Evolutionary conservation across 2,888 invertebrate genomes (phyloP), one percentile per base, ranked within the genome.

Genomic region (Cryptocephalus primarius): DNA sequence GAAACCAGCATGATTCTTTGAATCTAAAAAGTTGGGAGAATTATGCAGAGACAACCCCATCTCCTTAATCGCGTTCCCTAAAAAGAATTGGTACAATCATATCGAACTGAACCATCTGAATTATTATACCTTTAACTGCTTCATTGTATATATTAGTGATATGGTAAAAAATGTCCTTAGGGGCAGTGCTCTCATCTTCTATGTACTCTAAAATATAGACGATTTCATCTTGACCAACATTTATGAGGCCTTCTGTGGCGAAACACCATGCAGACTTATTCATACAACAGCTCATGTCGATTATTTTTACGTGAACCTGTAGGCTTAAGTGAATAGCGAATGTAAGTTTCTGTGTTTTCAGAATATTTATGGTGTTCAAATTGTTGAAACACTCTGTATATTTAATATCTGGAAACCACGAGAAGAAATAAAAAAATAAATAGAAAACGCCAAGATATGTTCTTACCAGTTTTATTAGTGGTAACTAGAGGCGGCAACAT

Each of bases 221-320:
- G 13, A 91, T 72, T 70, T 90, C 90, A 63, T 89, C 88, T 63
- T 88, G 89, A 2, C 87, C 88, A 12, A 88, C 87, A 48, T 82
- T 80, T 48, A 82, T 80, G 66, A 90, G 72, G 10, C 90, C 90
- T 55, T 77, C 75, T 0, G 87, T 85, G 14, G 83, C 79, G 58
- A 88, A 82, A 64, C 85, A 85, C 79, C 89, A 87, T 49, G 82
- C 82, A 50, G 74, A 74, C 56, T 78, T 79, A 60, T 83, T 82
- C 51, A 85, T 78, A 63, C 60, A 60, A 44, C 59, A 59, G 43
- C 44, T 56, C 60, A 60, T 76, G 63, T 80, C 79, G 39, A 85
- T 74, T 55, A 87, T 79, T 71, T 85, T 86, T 10, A 86, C 81
- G 53, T 78, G 76, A 9, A 88, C 82, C 62, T 77, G 79, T 40